A percentile compares a stretch with the other conserved stretches of the same genome.
Conservation (phyloP, 2,797 vertebrate genomes). For the Selene dorsalis region DNA sequence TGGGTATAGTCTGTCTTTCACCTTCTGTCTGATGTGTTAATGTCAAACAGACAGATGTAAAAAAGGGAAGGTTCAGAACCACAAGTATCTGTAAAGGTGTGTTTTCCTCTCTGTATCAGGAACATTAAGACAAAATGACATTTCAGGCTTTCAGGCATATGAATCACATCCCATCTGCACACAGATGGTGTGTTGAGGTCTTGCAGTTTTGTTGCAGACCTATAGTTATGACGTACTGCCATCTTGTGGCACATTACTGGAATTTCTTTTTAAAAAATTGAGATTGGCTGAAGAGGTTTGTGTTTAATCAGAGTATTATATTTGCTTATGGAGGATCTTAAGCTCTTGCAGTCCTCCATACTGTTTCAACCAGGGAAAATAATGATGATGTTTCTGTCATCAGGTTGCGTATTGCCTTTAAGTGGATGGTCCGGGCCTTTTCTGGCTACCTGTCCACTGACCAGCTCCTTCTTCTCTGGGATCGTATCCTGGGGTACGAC, state of each 20-base stretch:
- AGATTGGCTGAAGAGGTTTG: not conserved
- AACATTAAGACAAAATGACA: not conserved
- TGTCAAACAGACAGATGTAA: no score
- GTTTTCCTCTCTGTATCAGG: not conserved
- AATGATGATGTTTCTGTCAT: constrained; percentile 5
- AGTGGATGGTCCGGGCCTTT: constrained; percentile 98
- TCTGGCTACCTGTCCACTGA: constrained; percentile 98
- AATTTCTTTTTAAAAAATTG: not conserved
- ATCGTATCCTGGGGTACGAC: constrained; percentile 95
- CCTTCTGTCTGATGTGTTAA: not conserved
- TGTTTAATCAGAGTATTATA: not conserved
- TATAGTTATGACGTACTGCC: constrained; percentile 55
- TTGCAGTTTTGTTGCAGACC: not conserved
- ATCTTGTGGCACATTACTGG: constrained; percentile 70
- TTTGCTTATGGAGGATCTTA: not conserved
- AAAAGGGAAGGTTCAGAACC: no score
- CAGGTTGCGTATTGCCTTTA: constrained; percentile 96
- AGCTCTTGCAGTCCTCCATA: not conserved
- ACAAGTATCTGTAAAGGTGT: not conserved
- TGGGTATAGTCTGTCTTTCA: not conserved
- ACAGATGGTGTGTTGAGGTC: not conserved
- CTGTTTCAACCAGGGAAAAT: not conserved
- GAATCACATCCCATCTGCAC: no score
- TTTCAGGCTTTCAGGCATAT: not conserved
- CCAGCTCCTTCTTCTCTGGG: constrained; percentile 97